Percentiles rank a stretch among this genome's conserved stretches.
These are phyloP conservation scores for Ancistrus triradiatus DNA, from an alignment of 2,113 vertebrate genomes.

Conservation along the genomic window DNA sequence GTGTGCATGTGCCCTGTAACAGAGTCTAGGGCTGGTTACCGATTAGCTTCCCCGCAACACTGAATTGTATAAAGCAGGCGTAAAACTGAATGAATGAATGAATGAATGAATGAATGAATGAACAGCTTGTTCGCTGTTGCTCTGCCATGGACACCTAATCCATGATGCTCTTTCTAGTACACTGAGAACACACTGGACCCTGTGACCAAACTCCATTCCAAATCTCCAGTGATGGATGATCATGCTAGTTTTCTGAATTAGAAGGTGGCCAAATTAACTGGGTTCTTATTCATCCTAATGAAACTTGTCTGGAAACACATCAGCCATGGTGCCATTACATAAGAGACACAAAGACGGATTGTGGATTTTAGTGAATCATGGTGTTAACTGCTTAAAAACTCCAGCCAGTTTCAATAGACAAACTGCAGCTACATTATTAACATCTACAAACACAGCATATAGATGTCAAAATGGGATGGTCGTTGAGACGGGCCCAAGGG, in stretches of 20 bases:
- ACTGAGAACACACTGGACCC: constrained; percentile 50
- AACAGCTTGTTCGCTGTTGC: too few relatives aligned
- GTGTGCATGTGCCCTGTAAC: too few relatives aligned
- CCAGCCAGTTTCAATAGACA: neutral
- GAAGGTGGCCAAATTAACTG: constrained; percentile 30
- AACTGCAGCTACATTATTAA: neutral
- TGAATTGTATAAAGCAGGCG: too few relatives aligned
- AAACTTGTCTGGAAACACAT: constrained; percentile 41
- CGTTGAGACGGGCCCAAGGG: neutral
- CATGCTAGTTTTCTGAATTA: constrained; percentile 36
- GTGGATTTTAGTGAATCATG: constrained; percentile 10
- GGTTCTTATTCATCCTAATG: constrained; percentile 24
- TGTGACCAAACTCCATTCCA: constrained; percentile 53
- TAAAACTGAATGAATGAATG: too few relatives aligned
- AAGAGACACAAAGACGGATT: constrained; percentile 8
- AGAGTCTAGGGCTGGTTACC: too few relatives aligned
- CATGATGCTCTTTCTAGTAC: constrained; percentile 47
- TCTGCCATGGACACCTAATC: too few relatives aligned
- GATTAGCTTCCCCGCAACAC: too few relatives aligned
- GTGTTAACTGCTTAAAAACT: neutral
- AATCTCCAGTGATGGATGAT: constrained; percentile 49
- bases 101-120: too few relatives aligned
- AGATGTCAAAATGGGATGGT: neutral
- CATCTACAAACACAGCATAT: neutral
- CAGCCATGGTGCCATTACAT: constrained; percentile 4